Percentiles rank a stretch among this genome's conserved stretches.
These are phyloP conservation scores for Metalampra italica DNA, from an alignment of 2,888 invertebrate genomes.

Conservation along the genomic window DNA sequence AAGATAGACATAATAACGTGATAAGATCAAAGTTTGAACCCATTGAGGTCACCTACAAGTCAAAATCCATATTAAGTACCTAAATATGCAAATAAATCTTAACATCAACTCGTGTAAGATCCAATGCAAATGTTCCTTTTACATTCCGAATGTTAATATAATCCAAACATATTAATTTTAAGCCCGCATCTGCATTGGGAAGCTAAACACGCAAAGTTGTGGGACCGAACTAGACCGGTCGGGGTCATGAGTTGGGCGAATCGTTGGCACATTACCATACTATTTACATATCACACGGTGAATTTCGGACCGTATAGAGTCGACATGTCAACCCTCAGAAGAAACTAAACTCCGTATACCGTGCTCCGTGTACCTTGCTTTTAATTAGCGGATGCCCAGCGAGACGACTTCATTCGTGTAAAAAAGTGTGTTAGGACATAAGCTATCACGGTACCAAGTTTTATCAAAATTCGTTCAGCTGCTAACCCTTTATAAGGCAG, in stretches of 20 bases:
- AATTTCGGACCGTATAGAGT: neutral
- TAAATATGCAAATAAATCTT: conserved; percentile 7
- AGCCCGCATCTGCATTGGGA: conserved; percentile 59
- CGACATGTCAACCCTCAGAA: neutral
- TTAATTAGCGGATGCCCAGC: no score
- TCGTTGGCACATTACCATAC: conserved; percentile 60
- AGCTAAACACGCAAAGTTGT: conserved; percentile 50
- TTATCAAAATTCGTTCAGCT: no score
- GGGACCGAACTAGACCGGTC: conserved; percentile 24
- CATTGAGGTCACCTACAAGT: neutral
- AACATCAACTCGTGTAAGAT: conserved; percentile 4
- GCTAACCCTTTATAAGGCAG: no score
- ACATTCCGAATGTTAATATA: conserved; percentile 40
- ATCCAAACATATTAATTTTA: conserved; percentile 71
- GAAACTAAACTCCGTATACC: no score
- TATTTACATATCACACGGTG: conserved; percentile 52
- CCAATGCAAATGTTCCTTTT: conserved; percentile 13
- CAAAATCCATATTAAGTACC: conserved; percentile 2
- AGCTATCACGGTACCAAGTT: no score
- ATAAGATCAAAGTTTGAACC: no score
- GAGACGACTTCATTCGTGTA: no score
- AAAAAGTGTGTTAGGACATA: no score
- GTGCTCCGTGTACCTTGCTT: no score
- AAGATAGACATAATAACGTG: no score
- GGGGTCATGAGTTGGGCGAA: conserved; percentile 53